Conservation (phyloP, 1,140 invertebrate genomes). For the Temnothorax curvispinosus region DNA sequence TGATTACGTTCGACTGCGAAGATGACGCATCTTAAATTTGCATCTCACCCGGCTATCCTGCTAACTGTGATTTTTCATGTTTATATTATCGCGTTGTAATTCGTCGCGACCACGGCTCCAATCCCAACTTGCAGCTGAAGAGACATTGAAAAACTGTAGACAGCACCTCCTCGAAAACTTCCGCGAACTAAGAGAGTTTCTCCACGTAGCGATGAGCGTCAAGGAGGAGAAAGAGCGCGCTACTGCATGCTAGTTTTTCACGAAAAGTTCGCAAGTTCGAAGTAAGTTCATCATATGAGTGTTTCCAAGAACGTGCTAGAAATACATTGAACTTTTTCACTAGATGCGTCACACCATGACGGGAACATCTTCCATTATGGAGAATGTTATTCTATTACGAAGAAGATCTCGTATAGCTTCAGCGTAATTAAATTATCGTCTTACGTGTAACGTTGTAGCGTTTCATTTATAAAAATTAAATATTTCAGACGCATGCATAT, state of each 20-base stretch:
- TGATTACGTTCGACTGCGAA: not conserved
- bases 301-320: slow-evolving; percentile 67
- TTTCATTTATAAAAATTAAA: slow-evolving; percentile 7
- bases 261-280: slow-evolving; percentile 53
- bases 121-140: slow-evolving; percentile 36
- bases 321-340: slow-evolving; percentile 64
- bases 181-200: slow-evolving; percentile 51
- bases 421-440: not conserved
- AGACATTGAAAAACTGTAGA: slow-evolving; percentile 58
- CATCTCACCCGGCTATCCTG: not conserved
- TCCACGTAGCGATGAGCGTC: slow-evolving; percentile 58
- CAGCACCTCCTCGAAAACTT: slow-evolving; percentile 53
- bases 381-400: slow-evolving; percentile 13
- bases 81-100: slow-evolving; percentile 14
- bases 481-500: not conserved
- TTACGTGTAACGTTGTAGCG: not conserved
- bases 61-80: slow-evolving; percentile 43
- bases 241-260: slow-evolving; percentile 60
- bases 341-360: slow-evolving; percentile 11
- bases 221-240: slow-evolving; percentile 50
- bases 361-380: slow-evolving; percentile 22
- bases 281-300: slow-evolving; percentile 70
- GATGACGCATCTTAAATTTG: slow-evolving; percentile 16
- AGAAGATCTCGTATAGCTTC: not conserved
- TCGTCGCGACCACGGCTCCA: slow-evolving; percentile 15